phyloP scores from a whole-genome alignment of 1,140 invertebrate genomes.

The Elymnias hypermnestra region DNA sequence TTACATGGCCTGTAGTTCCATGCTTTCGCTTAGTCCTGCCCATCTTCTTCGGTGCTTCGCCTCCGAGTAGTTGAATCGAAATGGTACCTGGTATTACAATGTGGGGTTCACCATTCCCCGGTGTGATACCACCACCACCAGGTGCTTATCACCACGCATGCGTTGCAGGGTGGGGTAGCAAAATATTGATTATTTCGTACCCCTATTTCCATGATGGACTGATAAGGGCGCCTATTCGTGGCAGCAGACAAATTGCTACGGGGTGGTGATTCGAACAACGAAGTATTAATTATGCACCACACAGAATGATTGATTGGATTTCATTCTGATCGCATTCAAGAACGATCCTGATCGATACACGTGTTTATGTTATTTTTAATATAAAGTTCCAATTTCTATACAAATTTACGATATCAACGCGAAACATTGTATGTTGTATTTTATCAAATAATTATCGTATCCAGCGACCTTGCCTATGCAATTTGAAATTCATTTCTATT shows the following conservation, averaged over 20 bases:
- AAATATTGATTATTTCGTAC: slow-evolving; percentile 63
- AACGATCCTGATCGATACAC: slow-evolving; percentile 19
- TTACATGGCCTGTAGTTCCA: slow-evolving; percentile 40
- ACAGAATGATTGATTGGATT: slow-evolving; percentile 56
- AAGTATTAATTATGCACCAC: slow-evolving; percentile 65
- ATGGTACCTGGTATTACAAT: slow-evolving; percentile 38
- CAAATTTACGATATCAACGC: no score
- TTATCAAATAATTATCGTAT: no score
- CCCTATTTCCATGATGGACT: slow-evolving; percentile 54
- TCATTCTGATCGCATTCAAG: slow-evolving; percentile 21
- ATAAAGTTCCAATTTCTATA: no score
- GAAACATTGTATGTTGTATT: no score
- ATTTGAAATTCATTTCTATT: no score
- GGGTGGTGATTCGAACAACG: slow-evolving; percentile 50
- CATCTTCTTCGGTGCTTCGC: slow-evolving; percentile 23
- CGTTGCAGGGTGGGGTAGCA: slow-evolving; percentile 51
- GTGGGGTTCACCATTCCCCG: slow-evolving; percentile 45
- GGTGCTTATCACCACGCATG: slow-evolving; percentile 51
- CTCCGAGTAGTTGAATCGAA: slow-evolving; percentile 29
- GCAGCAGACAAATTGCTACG: slow-evolving; percentile 52
- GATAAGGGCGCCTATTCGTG: slow-evolving; percentile 54
- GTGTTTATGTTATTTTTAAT: no score
- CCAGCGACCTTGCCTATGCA: no score
- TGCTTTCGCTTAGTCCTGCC: slow-evolving; percentile 9
- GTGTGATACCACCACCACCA: slow-evolving; percentile 56